phyloP scores from a whole-genome alignment of 2,888 invertebrate species.

The Luffia ferchaultella region DNA sequence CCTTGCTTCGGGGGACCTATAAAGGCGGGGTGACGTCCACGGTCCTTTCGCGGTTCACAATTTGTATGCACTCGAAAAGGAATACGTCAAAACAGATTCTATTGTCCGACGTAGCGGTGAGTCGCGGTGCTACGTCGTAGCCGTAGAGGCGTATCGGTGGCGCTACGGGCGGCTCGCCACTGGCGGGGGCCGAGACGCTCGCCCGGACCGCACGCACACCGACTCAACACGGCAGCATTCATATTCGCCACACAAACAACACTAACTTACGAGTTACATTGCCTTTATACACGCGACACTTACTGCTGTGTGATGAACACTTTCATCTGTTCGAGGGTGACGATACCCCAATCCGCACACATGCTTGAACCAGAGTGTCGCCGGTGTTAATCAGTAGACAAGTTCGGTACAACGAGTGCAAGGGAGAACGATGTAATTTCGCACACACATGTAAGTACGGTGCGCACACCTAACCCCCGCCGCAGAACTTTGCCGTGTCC shows the following conservation, averaged over 20 bases:
- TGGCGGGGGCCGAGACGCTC: constrained; percentile 60
- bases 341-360: too few relatives aligned
- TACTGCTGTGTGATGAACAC: too few relatives aligned
- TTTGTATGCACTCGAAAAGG: too few relatives aligned
- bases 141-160: constrained; percentile 49
- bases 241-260: constrained; percentile 40
- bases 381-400: too few relatives aligned
- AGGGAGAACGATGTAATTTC: constrained; percentile 49
- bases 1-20: too few relatives aligned
- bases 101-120: constrained; percentile 33
- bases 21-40: too few relatives aligned
- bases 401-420: too few relatives aligned
- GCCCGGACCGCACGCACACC: constrained; percentile 38
- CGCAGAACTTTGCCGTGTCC: constrained; percentile 34
- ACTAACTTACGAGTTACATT: too few relatives aligned
- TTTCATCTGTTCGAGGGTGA: too few relatives aligned
- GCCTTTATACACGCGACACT: too few relatives aligned
- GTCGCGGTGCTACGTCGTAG: constrained; percentile 40
- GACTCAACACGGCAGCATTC: constrained; percentile 31
- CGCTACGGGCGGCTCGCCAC: constrained; percentile 51
- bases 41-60: too few relatives aligned
- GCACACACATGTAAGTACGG: constrained; percentile 33
- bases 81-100: constrained; percentile 18
- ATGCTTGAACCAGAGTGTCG: too few relatives aligned
- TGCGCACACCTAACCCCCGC: constrained; percentile 13